A percentile compares a stretch with the other conserved stretches of the same genome.
Evolutionary conservation across 2,888 invertebrate genomes (phyloP).

Genomic region (Rhagium mordax): DNA sequence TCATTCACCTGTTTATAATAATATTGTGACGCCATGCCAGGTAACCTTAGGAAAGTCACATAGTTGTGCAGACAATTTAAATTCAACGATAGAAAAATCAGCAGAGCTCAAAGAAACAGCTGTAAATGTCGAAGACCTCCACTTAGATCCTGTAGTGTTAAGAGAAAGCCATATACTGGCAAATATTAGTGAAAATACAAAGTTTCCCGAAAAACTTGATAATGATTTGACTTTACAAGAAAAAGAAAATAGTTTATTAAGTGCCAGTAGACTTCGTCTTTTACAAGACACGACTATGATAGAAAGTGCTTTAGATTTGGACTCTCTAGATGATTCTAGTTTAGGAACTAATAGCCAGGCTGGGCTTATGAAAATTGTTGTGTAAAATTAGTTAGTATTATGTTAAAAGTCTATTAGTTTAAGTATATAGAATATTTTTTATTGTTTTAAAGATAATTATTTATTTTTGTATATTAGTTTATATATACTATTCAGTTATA

Average conservation of each 20-base stretch:
- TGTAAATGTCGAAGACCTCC: constrained; percentile 72
- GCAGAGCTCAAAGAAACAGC: constrained; percentile 42
- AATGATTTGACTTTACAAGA: constrained; percentile 68
- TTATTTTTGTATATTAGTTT: constrained; percentile 41
- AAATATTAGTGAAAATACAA: constrained; percentile 58
- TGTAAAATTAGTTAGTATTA: constrained; percentile 56
- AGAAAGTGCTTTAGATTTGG: constrained; percentile 90
- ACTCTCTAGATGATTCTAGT: constrained; percentile 85
- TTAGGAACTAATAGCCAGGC: constrained; percentile 80
- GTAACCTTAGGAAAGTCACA: constrained; percentile 63
- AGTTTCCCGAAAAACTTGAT: constrained; percentile 60
- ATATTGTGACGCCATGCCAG: constrained; percentile 54
- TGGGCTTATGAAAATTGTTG: constrained; percentile 76
- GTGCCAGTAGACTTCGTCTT: constrained; percentile 79
- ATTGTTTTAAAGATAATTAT: constrained; percentile 15
- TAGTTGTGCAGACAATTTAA: constrained; percentile 63
- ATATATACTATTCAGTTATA: constrained; percentile 26
- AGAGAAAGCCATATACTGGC: constrained; percentile 64
- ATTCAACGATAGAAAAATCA: constrained; percentile 49
- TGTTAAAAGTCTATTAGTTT: constrained; percentile 11
- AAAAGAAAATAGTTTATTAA: constrained; percentile 72
- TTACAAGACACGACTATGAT: constrained; percentile 93
- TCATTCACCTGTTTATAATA: constrained; percentile 68
- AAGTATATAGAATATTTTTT: constrained; percentile 23
- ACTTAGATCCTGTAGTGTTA: constrained; percentile 71